Evolutionary conservation across 2,888 invertebrate genomes (phyloP), one percentile per base, ranked within the genome.

Genomic region (Horisme vitalbata): DNA sequence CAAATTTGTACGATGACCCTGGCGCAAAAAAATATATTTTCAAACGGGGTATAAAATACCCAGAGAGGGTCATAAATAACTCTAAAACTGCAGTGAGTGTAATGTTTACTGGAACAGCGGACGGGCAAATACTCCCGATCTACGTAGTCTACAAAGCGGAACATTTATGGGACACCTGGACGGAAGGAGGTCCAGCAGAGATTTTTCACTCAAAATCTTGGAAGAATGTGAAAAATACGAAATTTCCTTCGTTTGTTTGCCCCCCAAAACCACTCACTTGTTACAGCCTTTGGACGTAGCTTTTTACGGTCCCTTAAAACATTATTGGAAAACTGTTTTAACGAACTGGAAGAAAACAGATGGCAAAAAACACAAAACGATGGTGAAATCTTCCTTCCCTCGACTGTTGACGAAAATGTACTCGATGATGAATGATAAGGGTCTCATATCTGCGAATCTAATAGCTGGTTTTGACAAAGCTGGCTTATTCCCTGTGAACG

Each of bases 71-170:
- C 11, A 7, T 36, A 9, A 61, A 65, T 36, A 69, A 75, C 45
- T 32, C 46, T 4, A 80, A 82, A 55, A 43, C 63, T 11, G 44
- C 61, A 4, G 61, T 66, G 24, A 68, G 68, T 12, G 30, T 72
- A 2, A 82, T 80, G 78, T 63, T 79, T 43, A 58, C 65, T 24
- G 69, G 60, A 3, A 66, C 63, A 45, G 76, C 78, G 11, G 37
- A 48, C 21, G 52, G 50, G 28, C 23, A 45, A 34, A 38, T 45
- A 11, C 45, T 56, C 24, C 75, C 77, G 7, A 59, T 65, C 11
- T 81, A 79, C 54, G 67, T 78, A 7, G 72, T 78, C 0, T 80
- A 82, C 52, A 84, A 82, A 55, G 55, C 75, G 2, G 64, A 68
- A 39, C 41, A 74, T 36, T 28, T 82, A 21, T 77, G 64, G 59